These are phyloP conservation scores for Neogale vison DNA, from an alignment of 2,113 vertebrate species.

Conservation along the genomic window DNA sequence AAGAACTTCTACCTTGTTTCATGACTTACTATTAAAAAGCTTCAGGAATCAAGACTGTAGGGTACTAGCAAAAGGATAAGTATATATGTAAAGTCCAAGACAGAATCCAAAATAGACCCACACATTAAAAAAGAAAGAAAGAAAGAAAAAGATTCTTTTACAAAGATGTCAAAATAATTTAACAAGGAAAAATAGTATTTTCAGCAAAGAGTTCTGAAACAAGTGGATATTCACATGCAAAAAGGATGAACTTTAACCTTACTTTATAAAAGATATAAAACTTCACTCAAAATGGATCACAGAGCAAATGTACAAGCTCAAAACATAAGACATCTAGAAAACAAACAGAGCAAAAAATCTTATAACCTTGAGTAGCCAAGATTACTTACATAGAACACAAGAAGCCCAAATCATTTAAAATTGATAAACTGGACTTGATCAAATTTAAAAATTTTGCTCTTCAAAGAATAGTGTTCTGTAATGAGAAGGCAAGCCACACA, in stretches of 20 bases:
- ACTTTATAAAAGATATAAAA: background rate
- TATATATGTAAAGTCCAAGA: background rate
- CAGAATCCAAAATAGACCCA: background rate
- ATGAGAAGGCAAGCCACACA: background rate
- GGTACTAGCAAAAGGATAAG: background rate
- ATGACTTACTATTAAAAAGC: background rate
- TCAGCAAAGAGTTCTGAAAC: background rate
- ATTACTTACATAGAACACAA: background rate
- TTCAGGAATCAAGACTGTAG: background rate
- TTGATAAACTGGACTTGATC: background rate
- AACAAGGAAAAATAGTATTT: background rate
- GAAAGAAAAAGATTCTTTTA: background rate
- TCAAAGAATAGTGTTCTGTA: background rate
- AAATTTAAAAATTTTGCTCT: background rate
- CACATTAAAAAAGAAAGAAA: background rate
- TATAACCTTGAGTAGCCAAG: background rate
- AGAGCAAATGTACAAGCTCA: background rate
- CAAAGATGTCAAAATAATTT: background rate
- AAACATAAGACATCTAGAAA: background rate
- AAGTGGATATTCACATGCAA: background rate
- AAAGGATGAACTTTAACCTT: background rate
- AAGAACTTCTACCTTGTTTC: background rate
- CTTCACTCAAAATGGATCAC: background rate
- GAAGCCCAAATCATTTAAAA: conserved; percentile 8
- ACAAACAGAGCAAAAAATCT: background rate